These are phyloP conservation scores for Cervus canadensis DNA, from an alignment of 2,113 vertebrate species.

Conservation along the genomic window DNA sequence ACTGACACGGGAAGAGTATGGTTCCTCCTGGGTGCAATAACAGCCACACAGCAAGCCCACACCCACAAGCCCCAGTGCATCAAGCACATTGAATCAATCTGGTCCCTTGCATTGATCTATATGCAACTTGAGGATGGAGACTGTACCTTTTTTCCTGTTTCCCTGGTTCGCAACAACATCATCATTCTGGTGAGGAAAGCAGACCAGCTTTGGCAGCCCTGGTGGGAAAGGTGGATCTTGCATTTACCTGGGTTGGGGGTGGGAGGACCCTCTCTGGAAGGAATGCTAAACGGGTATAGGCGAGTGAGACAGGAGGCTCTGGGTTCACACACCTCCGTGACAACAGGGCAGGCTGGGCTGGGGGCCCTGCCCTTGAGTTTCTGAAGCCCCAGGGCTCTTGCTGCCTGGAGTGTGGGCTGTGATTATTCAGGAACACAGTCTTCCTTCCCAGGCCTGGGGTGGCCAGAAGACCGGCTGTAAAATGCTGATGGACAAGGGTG, in stretches of 20 bases:
- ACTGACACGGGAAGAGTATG: background rate
- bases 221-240: background rate
- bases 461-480: background rate
- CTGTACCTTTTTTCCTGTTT: no score
- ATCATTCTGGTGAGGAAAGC: background rate
- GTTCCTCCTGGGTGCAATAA: rapidly evolving
- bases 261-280: background rate
- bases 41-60: background rate
- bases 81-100: no score
- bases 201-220: background rate
- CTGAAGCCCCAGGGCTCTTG: background rate
- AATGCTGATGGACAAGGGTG: background rate
- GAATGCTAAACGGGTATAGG: background rate
- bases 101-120: background rate
- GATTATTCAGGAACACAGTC: background rate
- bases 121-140: background rate
- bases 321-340: background rate
- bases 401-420: background rate
- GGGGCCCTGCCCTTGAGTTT: background rate
- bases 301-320: background rate
- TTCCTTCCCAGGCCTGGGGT: background rate
- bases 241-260: background rate
- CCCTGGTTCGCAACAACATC: background rate
- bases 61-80: background rate
- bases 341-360: background rate